Percentiles rank a stretch among this genome's conserved stretches.
Evolutionary conservation across 2,113 vertebrate species (phyloP).

Genomic region (Accipiter cooperii): DNA sequence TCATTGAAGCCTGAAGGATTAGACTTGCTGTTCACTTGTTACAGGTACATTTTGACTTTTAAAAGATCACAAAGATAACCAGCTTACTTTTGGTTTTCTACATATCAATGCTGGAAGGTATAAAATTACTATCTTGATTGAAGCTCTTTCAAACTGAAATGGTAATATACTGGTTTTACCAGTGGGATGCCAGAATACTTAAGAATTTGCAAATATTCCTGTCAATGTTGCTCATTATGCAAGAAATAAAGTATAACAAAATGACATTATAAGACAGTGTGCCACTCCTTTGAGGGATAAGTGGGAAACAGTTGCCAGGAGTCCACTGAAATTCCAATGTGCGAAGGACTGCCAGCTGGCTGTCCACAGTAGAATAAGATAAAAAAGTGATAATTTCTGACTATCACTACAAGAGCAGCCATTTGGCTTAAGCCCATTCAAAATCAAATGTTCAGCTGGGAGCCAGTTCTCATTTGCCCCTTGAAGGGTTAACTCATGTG

Average conservation of each 20-base stretch:
- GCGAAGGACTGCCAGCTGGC: conserved; percentile 41
- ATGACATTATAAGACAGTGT: neutral
- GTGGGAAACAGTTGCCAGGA: neutral
- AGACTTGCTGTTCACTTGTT: neutral
- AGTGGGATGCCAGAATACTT: neutral
- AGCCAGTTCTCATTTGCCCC: neutral
- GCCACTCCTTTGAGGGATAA: neutral
- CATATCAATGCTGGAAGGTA: neutral
- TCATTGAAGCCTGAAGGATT: neutral
- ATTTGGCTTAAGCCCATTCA: neutral
- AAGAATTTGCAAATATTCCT: neutral
- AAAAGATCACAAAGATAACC: neutral
- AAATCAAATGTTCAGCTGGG: conserved; percentile 28
- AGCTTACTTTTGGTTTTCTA: neutral
- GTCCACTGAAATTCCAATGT: neutral
- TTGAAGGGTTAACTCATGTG: neutral
- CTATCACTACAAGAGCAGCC: neutral
- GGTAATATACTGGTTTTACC: neutral
- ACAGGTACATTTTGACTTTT: neutral
- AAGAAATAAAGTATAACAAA: neutral
- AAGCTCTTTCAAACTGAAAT: neutral
- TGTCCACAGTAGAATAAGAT: neutral
- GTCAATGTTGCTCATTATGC: neutral
- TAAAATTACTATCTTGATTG: neutral
- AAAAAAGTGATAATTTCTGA: neutral